A percentile compares a stretch with the other conserved stretches of the same genome.
Evolutionary conservation across 2,797 vertebrate genomes (phyloP).

Genomic region (Melanotaenia trifasciata): DNA sequence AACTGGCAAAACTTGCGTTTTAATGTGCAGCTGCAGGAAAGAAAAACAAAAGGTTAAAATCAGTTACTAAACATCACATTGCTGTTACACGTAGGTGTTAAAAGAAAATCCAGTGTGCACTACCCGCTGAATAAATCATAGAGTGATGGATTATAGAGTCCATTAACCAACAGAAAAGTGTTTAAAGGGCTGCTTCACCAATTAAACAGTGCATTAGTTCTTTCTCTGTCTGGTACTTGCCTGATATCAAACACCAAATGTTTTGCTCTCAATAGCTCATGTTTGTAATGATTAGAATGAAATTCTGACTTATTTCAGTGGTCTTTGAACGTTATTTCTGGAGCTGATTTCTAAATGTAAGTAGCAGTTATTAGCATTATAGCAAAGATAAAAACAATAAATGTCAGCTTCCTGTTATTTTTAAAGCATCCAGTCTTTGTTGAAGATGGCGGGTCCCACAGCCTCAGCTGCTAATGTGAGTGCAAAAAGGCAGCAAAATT

Average conservation of each 20-base stretch:
- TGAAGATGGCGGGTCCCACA: too few relatives aligned
- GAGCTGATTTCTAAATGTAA: too few relatives aligned
- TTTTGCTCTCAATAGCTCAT: slow-evolving; percentile 1
- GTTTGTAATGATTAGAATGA: background rate
- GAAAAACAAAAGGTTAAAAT: slow-evolving; percentile 11
- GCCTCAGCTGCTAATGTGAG: too few relatives aligned
- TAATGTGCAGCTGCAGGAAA: slow-evolving; percentile 5
- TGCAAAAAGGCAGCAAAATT: too few relatives aligned
- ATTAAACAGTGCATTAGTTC: slow-evolving; percentile 45
- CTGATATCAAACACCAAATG: slow-evolving; percentile 30
- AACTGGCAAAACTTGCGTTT: background rate
- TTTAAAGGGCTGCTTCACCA: slow-evolving; percentile 48
- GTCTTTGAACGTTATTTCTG: background rate
- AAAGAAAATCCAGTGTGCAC: background rate
- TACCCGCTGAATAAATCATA: slow-evolving; percentile 16
- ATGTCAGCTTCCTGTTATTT: too few relatives aligned
- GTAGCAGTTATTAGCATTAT: too few relatives aligned
- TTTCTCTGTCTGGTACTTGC: slow-evolving; percentile 19
- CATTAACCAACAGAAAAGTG: slow-evolving; percentile 51
- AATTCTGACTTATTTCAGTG: background rate
- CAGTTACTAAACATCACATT: background rate
- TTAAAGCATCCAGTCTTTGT: too few relatives aligned
- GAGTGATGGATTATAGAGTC: slow-evolving; percentile 36
- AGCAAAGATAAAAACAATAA: too few relatives aligned
- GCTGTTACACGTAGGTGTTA: slow-evolving; percentile 8